These are phyloP conservation scores for Drosophila parvula DNA, from an alignment of 1,140 invertebrate species.

Conservation along the genomic window DNA sequence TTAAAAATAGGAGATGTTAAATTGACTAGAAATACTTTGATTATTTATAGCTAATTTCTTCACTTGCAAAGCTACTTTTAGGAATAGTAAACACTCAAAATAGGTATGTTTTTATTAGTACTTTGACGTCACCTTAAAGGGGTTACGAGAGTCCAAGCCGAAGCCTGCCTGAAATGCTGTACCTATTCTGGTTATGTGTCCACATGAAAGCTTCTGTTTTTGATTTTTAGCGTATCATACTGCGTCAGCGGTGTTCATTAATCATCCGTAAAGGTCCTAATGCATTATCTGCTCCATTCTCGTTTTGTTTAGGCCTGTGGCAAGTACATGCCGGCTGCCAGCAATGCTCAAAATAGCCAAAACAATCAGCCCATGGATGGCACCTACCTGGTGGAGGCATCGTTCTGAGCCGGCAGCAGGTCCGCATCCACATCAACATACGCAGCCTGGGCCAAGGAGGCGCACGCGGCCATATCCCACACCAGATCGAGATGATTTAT, in stretches of 20 bases:
- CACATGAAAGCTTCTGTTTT: slow-evolving; percentile 14
- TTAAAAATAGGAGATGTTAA: not conserved
- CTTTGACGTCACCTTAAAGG: not conserved
- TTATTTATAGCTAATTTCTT: too few species aligned
- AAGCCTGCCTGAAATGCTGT: not conserved
- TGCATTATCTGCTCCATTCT: slow-evolving; percentile 37
- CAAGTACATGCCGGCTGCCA: slow-evolving; percentile 92
- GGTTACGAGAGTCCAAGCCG: not conserved
- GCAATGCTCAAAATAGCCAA: slow-evolving; percentile 90
- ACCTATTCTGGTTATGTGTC: not conserved
- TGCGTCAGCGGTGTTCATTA: slow-evolving; percentile 6
- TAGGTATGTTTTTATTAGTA: not conserved
- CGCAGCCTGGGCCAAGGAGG: slow-evolving; percentile 12
- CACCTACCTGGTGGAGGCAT: slow-evolving; percentile 92
- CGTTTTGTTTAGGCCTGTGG: slow-evolving; percentile 87
- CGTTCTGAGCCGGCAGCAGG: slow-evolving; percentile 85
- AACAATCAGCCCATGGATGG: slow-evolving; percentile 91
- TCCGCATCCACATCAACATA: slow-evolving; percentile 15
- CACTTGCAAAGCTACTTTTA: not conserved
- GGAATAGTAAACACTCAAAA: not conserved
- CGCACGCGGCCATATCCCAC: slow-evolving; percentile 18
- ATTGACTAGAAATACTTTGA: not conserved
- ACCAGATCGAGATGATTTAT: slow-evolving; percentile 65
- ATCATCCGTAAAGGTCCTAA: slow-evolving; percentile 36
- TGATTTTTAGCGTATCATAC: slow-evolving; percentile 9